Base-by-base conservation (phyloP, 2,113 vertebrate genomes). In the Heteronetta atricapilla region DNA sequence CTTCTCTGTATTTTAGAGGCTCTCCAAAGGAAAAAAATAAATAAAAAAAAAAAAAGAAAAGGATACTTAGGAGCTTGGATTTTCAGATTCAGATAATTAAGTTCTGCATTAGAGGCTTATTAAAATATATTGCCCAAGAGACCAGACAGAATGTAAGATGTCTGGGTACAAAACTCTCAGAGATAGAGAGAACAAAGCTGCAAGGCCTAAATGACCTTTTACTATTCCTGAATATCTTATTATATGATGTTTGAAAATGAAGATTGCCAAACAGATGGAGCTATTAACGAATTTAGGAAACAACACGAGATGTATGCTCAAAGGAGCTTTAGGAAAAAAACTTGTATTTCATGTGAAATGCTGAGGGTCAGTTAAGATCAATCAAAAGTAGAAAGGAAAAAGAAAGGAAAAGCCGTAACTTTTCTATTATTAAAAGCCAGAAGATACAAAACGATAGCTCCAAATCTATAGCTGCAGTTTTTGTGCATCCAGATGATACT, bases 161-260 rank as follows among this genome's bases (percentile, higher is more conserved):
- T 29, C 48, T 93, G 76, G 55, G 36, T 84, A 78, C 44, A 88
- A 93, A 91, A 78, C 56, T 42, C 56, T 53, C 66, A 73, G 40
- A 59, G 79, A 93, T 23, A 90, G 74, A 77, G 28, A 82, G 46
- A 87, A 88, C 20, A 95, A 92, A 95, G 82, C 94, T 92, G 48
- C 18, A 53, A 97, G 77, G 53, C 85, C 68, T 80, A 62, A 94
- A 95, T 84, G 95, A 97, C 84, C 53, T 97, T 96, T 95, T 69
- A 62, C 72, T 86, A 33, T 82, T 88, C 64, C 62, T 89, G 77
- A 88, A 70, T 84, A 92, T 90, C 42, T 82, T 92, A 55, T 74
- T 28, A 8, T 82, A 23, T 20, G 20, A 85, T 95, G 31, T 86
- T 97, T 93, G 91, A 89, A 96, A 97, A 87, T 64, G 48, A 95